These are phyloP conservation scores for Plebejus argus DNA, from an alignment of 2,888 invertebrate species.

Conservation along the genomic window DNA sequence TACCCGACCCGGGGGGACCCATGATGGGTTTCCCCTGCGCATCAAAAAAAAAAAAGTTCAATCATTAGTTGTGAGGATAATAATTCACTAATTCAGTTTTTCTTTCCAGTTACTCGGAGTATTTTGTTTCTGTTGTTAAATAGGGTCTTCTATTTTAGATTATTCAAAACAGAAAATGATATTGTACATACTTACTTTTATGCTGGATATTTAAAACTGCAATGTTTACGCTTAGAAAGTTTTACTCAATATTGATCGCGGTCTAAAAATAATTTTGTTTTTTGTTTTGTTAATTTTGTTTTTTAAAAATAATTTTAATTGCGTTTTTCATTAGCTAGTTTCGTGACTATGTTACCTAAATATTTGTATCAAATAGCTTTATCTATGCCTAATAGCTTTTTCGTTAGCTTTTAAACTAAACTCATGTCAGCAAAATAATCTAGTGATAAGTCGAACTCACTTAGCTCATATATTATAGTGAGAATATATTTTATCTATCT, in stretches of 20 bases:
- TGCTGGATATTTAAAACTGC: too few relatives aligned
- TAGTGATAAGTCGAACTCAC: not conserved
- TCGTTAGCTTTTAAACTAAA: slow-evolving; percentile 4
- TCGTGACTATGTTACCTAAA: not conserved
- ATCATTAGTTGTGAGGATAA: not conserved
- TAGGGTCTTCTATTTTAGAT: too few relatives aligned
- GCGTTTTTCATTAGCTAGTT: not conserved
- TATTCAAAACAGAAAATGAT: too few relatives aligned
- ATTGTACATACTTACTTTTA: too few relatives aligned
- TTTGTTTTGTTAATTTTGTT: too few relatives aligned
- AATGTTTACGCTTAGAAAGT: too few relatives aligned
- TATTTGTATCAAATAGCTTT: not conserved
- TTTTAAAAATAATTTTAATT: not conserved
- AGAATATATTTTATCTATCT: not conserved
- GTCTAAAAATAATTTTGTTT: not conserved
- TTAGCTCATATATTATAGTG: not conserved
- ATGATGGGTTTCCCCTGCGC: too few relatives aligned
- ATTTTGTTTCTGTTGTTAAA: too few relatives aligned
- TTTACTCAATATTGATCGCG: not conserved
- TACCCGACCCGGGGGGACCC: too few relatives aligned
- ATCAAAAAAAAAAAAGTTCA: too few relatives aligned
- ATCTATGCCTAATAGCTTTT: not conserved
- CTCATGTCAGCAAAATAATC: slow-evolving; percentile 2
- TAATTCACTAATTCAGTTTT: not conserved
- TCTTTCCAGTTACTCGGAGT: too few relatives aligned